Conservation (phyloP, 2,888 invertebrate genomes). For the Acrocyrtus sp. region DNA sequence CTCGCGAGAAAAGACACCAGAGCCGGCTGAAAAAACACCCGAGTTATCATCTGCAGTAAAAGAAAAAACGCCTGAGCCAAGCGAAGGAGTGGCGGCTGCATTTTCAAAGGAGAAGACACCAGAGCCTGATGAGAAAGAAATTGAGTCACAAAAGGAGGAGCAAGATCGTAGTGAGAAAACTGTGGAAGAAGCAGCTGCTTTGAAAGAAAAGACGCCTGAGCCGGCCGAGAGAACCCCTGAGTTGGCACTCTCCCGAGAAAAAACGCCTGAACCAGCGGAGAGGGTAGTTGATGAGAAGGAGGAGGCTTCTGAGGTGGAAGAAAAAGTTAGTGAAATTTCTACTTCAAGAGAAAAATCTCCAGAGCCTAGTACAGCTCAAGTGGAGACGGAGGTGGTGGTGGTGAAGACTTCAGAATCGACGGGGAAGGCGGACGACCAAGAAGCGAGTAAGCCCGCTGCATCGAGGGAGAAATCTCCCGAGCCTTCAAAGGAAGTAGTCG, state of each 20-base stretch:
- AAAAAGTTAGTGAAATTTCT: too few species aligned
- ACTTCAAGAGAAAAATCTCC: slow-evolving; percentile 21
- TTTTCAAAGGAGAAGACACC: slow-evolving; percentile 2
- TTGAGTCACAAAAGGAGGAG: too few species aligned
- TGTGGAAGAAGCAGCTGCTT: background rate
- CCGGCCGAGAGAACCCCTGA: slow-evolving; percentile 1
- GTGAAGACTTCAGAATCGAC: too few species aligned
- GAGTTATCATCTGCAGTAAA: background rate
- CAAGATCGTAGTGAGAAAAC: too few species aligned
- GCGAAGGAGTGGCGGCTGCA: too few species aligned
- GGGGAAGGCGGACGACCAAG: too few species aligned
- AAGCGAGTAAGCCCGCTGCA: too few species aligned
- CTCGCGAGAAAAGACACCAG: slow-evolving; percentile 14
- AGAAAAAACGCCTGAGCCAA: background rate
- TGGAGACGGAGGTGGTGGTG: background rate
- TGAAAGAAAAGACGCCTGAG: slow-evolving; percentile 11
- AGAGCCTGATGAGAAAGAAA: slow-evolving; percentile 10
- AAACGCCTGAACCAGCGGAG: slow-evolving; percentile 10
- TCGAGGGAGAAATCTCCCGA: slow-evolving; percentile 10
- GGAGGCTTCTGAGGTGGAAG: slow-evolving; percentile 6
- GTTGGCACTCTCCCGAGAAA: slow-evolving; percentile 5
- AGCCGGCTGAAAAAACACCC: slow-evolving; percentile 8
- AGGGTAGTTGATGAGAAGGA: background rate
- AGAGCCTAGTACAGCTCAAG: too few species aligned
- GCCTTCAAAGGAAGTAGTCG: too few species aligned